Evolutionary conservation across 2,888 invertebrate species (phyloP), one percentile per base, ranked within the genome.

Genomic region (Heterodera filipjevi): DNA sequence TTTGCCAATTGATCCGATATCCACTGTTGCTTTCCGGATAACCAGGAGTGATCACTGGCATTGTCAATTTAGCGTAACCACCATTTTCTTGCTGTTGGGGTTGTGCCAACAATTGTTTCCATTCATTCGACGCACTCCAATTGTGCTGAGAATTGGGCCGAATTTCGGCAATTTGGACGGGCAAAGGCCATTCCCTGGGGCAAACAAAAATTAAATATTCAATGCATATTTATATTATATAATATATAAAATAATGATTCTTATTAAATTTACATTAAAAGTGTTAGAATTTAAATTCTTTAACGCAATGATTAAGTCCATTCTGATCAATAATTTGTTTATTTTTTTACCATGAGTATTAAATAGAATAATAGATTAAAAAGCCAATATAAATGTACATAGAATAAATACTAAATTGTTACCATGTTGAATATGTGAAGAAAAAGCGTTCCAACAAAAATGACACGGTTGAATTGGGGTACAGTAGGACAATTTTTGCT

Each of bases 21-120:
- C 98, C 99, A 3, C 98, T 98, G 91, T 99, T 99, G 91, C 99
- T 98, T 90, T 99, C 97, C 0, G 99, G 99, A 91, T 97, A 99
- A 0, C 97, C 97, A 2, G 99, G 99, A 0, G 99, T 99, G 87
- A 99, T 98, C 87, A 99, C 98, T n/a, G 99, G 99, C 98, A 96
- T 96, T 0, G 81, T 30, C 8, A 81, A 27, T 59, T 59, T 19
- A 66, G n/a, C 83, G 82, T 16, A 76, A 81, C n/a, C 97, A 39
- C 27, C 97, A n/a, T n/a, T n/a, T n/a, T n/a, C n/a, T n/a, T n/a
- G 92, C 1, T 98, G 97, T 91, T 99, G 98, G 99, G 1, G 97
- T 90, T 22, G 87, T 64, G 27, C 80, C 81, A 8, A 77, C 76
- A 0, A 89, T 81, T 3, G 59, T 3, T 27, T 19, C 27, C 6